Evolutionary conservation across 2,888 invertebrate genomes (phyloP).

Genomic region (Ligdia adustata): DNA sequence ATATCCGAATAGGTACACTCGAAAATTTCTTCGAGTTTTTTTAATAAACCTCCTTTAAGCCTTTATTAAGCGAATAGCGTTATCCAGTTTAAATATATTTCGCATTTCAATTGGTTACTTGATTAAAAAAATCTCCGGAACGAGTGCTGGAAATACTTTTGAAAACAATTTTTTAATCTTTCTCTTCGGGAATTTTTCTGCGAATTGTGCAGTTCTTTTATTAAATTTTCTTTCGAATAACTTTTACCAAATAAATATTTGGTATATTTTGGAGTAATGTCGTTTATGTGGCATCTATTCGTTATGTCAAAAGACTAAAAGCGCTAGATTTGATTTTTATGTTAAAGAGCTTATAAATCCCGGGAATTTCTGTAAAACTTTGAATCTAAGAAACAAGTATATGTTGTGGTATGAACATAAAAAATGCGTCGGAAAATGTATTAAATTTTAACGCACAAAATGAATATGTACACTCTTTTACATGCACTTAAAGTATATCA

Average conservation of each 20-base stretch:
- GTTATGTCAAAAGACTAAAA: too few relatives aligned
- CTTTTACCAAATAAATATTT: constrained; percentile 10
- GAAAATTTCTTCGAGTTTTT: constrained; percentile 41
- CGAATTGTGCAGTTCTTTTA: constrained; percentile 22
- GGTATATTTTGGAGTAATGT: too few relatives aligned
- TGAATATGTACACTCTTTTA: too few relatives aligned
- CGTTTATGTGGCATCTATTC: too few relatives aligned
- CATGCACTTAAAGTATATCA: too few relatives aligned
- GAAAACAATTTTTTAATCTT: constrained; percentile 33
- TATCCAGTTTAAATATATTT: constrained; percentile 40
- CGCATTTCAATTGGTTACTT: constrained; percentile 38
- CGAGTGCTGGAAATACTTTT: constrained; percentile 26
- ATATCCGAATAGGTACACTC: constrained; percentile 35
- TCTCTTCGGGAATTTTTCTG: constrained; percentile 17
- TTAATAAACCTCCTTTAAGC: constrained; percentile 44
- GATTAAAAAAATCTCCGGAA: constrained; percentile 42
- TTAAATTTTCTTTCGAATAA: constrained; percentile 22
- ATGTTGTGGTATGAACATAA: too few relatives aligned
- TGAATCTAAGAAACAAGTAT: too few relatives aligned
- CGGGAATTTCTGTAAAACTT: too few relatives aligned
- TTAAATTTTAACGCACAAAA: too few relatives aligned
- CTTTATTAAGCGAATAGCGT: constrained; percentile 40
- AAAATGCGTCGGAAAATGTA: too few relatives aligned
- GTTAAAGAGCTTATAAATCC: too few relatives aligned
- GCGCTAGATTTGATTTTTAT: too few relatives aligned